Conservation (phyloP, 1,140 invertebrate species). For the Lasaia peninsularis region DNA sequence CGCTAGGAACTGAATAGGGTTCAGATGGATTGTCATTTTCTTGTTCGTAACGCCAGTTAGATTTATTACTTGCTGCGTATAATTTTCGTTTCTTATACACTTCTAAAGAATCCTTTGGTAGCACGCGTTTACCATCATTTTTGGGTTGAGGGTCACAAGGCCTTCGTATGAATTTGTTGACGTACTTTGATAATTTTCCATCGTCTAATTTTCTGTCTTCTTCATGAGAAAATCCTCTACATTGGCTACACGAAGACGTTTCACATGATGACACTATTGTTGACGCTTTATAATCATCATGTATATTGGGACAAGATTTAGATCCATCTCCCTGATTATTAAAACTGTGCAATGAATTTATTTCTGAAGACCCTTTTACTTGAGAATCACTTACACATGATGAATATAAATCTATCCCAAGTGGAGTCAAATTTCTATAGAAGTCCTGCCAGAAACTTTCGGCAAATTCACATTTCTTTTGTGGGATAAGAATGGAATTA, state of each 20-base stretch:
- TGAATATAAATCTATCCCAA: conserved; percentile 42
- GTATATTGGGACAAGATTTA: conserved; percentile 52
- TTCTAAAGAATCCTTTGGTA: conserved; percentile 58
- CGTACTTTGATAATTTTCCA: conserved; percentile 25
- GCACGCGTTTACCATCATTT: conserved; percentile 26
- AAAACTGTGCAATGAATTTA: conserved; percentile 32
- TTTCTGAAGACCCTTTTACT: conserved; percentile 30
- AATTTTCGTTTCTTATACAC: conserved; percentile 49
- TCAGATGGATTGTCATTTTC: conserved; percentile 7
- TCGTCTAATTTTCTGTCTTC: conserved; percentile 22
- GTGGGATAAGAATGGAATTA: conserved; percentile 18
- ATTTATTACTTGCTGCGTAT: conserved; percentile 39
- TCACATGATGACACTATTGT: conserved; percentile 40
- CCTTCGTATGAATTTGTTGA: conserved; percentile 33
- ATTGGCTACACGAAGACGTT: conserved; percentile 36
- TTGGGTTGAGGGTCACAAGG: conserved; percentile 2
- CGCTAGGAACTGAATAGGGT: conserved; percentile 26
- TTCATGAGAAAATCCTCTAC: conserved; percentile 15
- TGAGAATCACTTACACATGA: conserved; percentile 47
- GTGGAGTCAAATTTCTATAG: conserved; percentile 40
- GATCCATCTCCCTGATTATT: conserved; percentile 37
- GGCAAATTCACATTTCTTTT: conserved; percentile 49
- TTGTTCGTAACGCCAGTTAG: conserved; percentile 34
- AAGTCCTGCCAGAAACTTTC: conserved; percentile 53
- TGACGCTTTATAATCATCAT: conserved; percentile 37